Conservation (phyloP, 2,888 invertebrate species). For the Chymomyza caudatula region DNA sequence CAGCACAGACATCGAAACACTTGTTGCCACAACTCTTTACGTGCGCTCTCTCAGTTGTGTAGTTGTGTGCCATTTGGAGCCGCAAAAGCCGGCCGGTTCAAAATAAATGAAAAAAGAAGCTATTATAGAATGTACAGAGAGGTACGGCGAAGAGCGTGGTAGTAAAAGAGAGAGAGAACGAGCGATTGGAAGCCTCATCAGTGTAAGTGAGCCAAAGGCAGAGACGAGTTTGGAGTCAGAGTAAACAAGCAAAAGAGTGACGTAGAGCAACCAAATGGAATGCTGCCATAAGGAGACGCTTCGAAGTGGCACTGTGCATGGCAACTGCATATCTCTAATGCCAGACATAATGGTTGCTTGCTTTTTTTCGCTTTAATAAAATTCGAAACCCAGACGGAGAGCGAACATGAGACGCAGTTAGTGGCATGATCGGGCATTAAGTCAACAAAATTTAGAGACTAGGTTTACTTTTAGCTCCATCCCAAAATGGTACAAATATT, state of each 20-base stretch:
- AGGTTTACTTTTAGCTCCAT: too few relatives aligned
- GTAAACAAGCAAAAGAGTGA: neutral
- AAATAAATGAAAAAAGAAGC: constrained; percentile 35
- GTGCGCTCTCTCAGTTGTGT: constrained; percentile 2
- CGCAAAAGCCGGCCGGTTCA: constrained; percentile 58
- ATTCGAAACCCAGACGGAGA: neutral
- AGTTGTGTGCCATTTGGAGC: constrained; percentile 26
- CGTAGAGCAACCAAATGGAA: neutral
- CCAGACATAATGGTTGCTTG: neutral
- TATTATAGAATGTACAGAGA: constrained; percentile 32
- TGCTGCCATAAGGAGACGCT: neutral
- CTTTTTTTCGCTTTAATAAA: neutral
- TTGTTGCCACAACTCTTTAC: constrained; percentile 29
- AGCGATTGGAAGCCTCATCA: neutral
- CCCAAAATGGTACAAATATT: too few relatives aligned
- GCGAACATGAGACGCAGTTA: neutral
- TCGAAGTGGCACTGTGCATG: neutral
- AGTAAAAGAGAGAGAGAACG: neutral
- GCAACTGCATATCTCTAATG: neutral
- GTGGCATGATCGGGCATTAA: neutral
- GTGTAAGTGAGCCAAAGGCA: neutral
- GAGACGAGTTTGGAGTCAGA: neutral
- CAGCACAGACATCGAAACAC: constrained; percentile 35
- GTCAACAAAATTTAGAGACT: too few relatives aligned
- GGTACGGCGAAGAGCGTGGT: neutral